Evolutionary conservation across 2,888 invertebrate species (phyloP), one percentile per base, ranked within the genome.

Genomic region (Noctua janthina): DNA sequence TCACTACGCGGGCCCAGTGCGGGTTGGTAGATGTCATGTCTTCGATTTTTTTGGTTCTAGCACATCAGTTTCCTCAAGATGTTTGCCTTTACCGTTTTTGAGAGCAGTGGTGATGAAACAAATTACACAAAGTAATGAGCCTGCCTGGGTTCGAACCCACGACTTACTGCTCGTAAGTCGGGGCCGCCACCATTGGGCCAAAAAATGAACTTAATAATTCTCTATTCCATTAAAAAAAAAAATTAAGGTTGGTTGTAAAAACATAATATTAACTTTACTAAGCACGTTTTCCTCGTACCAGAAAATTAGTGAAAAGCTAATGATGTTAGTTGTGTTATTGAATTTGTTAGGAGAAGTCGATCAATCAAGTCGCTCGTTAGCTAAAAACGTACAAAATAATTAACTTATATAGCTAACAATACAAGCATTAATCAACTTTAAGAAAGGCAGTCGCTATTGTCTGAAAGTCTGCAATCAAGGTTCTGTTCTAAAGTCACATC

Each of bases 361-460:
- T 75, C 69, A 73, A 87, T 87, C 85, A 73, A 46, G 66, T 17
- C 3, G 56, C 66, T 86, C 83, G 70, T 86, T 83, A 86, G 70
- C 82, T 86, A 54, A 74, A 81, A 86, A 86, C 20, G 54, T 81
- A 66, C 70, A 15, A 74, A 66, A 66, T 83, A 86, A 83, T 86
- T 82, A 74, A 39, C 23, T 82, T 70, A 62, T 46, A 43, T 29
- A 35, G 1, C 20, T 66, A n/a, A 81, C 72, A 81, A n/a, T 43
- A 74, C 51, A 29, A 68, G n/a, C 67, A 49, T 69, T 15, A 17
- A 70, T 66, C 43, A 79, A 79, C 39, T 69, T 85, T n/a, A 49
- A 15, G 17, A 62, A 69, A 69, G 39, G 15, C 17, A 23, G n/a
- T 39, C 39, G 2, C 15, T 20, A 20, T 20, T 20, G 46, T 62